Evolutionary conservation across 2,888 invertebrate species (phyloP).

Genomic region (Ophion ventricosus): DNA sequence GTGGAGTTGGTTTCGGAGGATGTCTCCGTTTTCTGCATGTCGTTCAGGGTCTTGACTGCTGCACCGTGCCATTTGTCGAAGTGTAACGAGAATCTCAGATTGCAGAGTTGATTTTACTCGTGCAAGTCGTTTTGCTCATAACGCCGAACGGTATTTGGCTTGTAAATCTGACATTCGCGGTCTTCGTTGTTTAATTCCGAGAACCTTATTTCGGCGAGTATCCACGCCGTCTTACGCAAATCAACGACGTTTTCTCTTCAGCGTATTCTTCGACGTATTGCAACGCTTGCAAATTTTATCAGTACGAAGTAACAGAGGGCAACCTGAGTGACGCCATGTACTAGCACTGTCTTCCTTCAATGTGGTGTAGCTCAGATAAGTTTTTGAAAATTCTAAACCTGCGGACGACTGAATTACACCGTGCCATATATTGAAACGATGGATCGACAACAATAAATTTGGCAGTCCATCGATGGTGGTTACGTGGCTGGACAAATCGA

Average conservation of each 20-base stretch:
- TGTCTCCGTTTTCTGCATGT: background rate
- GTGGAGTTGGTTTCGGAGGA: constrained; percentile 5
- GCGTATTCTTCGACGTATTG: background rate
- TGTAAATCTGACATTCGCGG: background rate
- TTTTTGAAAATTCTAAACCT: background rate
- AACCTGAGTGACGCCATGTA: constrained; percentile 29
- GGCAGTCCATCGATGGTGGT: constrained; percentile 6
- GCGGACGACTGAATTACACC: background rate
- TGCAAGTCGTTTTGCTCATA: constrained; percentile 2
- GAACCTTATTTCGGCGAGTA: background rate
- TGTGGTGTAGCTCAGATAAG: background rate
- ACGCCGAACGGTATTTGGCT: constrained; percentile 5
- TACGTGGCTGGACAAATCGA: background rate
- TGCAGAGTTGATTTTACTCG: constrained; percentile 10
- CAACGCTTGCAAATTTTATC: constrained; percentile 21
- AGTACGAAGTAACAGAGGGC: constrained; percentile 11
- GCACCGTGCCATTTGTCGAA: background rate
- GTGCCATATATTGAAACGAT: constrained; percentile 14
- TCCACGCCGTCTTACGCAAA: background rate
- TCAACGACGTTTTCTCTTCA: background rate
- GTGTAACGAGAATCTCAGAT: background rate
- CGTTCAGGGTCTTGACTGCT: background rate
- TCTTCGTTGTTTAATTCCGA: background rate
- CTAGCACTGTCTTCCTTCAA: background rate
- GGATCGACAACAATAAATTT: background rate